Evolutionary conservation across 2,113 vertebrate genomes (phyloP).

Genomic region (Lutjanus erythropterus): DNA sequence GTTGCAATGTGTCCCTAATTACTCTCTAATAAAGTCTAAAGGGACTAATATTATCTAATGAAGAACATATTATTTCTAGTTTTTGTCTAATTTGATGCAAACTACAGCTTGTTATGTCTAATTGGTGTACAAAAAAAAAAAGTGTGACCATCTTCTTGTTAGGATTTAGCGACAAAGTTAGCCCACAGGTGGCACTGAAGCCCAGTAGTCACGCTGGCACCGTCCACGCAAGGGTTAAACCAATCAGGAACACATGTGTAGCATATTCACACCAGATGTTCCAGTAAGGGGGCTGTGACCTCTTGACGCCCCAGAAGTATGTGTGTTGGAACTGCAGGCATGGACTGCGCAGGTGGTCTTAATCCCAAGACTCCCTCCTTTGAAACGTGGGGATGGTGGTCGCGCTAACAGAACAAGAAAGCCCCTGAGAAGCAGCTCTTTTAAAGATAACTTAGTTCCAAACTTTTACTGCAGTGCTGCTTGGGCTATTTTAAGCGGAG

Average conservation of each 20-base stretch:
- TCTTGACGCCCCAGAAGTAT: slow-evolving; percentile 30
- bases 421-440: slow-evolving; percentile 35
- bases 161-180: neutral
- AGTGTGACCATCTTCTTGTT: too few relatives aligned
- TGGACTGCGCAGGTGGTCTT: slow-evolving; percentile 37
- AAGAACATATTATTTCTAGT: too few relatives aligned
- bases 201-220: slow-evolving; percentile 21
- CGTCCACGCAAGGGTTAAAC: slow-evolving; percentile 42
- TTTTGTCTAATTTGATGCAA: too few relatives aligned
- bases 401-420: slow-evolving; percentile 13
- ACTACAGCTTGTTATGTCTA: too few relatives aligned
- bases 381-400: neutral
- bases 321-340: slow-evolving; percentile 33
- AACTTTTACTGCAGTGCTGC: slow-evolving; percentile 47
- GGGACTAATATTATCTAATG: too few relatives aligned
- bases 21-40: too few relatives aligned
- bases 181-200: slow-evolving; percentile 9
- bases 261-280: slow-evolving; percentile 66
- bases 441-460: slow-evolving; percentile 37
- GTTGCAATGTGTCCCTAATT: too few relatives aligned
- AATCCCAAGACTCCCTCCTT: slow-evolving; percentile 32
- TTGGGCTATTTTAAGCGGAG: slow-evolving; percentile 49
- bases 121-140: too few relatives aligned
- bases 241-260: slow-evolving; percentile 54
- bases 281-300: slow-evolving; percentile 45